Base-by-base conservation (phyloP, 2,888 invertebrate species). In the Dasypogon diadema region DNA sequence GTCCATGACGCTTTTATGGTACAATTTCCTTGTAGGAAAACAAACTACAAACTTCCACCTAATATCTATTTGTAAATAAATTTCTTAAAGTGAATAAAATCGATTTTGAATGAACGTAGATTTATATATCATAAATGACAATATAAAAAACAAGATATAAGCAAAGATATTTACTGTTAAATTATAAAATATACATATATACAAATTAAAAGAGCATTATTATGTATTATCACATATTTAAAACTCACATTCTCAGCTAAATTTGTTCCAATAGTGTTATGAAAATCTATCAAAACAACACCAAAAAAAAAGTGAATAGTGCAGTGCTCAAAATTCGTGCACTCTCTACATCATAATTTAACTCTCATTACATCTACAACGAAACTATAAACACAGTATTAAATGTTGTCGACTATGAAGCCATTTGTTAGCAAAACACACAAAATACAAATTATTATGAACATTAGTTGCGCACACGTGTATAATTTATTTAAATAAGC, bases 111-210 rank as follows among this genome's bases (percentile, higher is more conserved):
- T 54, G 30, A 54, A 70, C 51, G 73, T 73, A 73, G 73, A 73
- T 73, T 73, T 73, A 56, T 73, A 73, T 73, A 73, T 73, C 73
- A 73, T 73, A 37, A 34, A 73, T 37, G 73, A 73, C 73, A 73
- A 73, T 73, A 73, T 73, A 56, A 16, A 37, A 63, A 72, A 14
- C 26, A 56, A 55, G 30, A 18, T 54, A 37, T 30, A 21, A 56
- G 37, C 16, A 73, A 73, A 73, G n/a, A 55, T 73, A 73, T 73
- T 73, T 37, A 73, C 42, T 73, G 56, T 73, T 73, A 73, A 70
- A 60, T 10, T 70, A 51, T 54, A 70, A 70, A 70, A 54, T 70
- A 70, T 70, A 70, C 54, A 54, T 54, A 68, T 68, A 26, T 30
- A 30, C 58, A 30, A 30, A 58, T 16, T 60, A 60, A 37, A 18